Conservation (phyloP, 2,888 invertebrate genomes). For the Piscicola geometra region DNA sequence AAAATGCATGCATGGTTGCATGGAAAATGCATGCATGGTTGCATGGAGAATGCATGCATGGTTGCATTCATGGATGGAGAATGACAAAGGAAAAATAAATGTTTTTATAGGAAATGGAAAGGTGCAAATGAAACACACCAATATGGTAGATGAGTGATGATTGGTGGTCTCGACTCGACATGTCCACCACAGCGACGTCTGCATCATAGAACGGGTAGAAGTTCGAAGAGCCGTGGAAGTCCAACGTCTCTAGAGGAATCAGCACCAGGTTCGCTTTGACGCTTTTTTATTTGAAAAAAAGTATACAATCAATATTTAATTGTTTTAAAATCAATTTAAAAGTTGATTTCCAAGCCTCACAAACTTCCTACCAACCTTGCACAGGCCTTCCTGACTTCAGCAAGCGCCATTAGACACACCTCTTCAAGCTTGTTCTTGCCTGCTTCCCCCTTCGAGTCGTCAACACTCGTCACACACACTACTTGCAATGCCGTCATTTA, state of each 20-base stretch:
- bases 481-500: not conserved
- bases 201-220: conserved; percentile 95
- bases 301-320: not conserved
- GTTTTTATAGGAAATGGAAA: not conserved
- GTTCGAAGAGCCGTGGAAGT: conserved; percentile 92
- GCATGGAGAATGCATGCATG: not conserved
- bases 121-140: conserved; percentile 59
- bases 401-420: not conserved
- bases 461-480: conserved; percentile 4
- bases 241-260: conserved; percentile 77
- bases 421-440: not conserved
- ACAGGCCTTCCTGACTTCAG: conserved; percentile 11
- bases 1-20: not conserved
- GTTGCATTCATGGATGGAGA: too few relatives aligned
- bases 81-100: too few relatives aligned
- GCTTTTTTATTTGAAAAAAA: conserved; percentile 42
- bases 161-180: conserved; percentile 79
- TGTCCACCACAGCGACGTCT: conserved; percentile 90
- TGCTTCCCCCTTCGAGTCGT: not conserved
- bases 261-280: conserved; percentile 47
- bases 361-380: not conserved
- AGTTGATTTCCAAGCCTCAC: too few relatives aligned
- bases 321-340: not conserved
- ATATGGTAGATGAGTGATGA: conserved; percentile 91
- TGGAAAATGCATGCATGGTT: not conserved